Conservation (phyloP, 2,888 invertebrate genomes). For the Steinernema hermaphroditum region DNA sequence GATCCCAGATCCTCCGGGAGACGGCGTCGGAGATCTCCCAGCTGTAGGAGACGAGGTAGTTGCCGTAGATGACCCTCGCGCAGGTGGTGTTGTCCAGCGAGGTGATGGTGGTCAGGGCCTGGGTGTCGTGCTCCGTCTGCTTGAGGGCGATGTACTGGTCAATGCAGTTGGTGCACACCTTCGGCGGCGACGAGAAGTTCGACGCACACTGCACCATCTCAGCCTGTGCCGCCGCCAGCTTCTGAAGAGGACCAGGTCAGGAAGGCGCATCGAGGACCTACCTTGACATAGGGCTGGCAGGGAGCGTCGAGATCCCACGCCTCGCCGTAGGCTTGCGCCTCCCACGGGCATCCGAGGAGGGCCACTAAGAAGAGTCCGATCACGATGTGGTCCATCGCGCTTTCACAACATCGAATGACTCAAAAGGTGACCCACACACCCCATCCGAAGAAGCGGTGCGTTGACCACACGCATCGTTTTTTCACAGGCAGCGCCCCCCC, state of each 20-base stretch:
- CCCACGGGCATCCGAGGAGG: neutral
- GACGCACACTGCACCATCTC: constrained; percentile 58
- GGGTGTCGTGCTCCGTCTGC: constrained; percentile 57
- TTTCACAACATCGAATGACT: neutral
- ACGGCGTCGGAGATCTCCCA: constrained; percentile 55
- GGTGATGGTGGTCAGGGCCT: constrained; percentile 47
- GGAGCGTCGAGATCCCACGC: constrained; percentile 62
- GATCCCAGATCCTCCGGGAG: constrained; percentile 56
- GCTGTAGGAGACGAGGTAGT: constrained; percentile 61
- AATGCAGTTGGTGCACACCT: constrained; percentile 64
- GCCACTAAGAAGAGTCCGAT: neutral
- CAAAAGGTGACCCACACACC: neutral
- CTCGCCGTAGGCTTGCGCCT: neutral
- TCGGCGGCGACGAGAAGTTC: constrained; percentile 62
- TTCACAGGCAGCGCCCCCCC: neutral
- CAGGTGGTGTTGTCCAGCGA: constrained; percentile 58
- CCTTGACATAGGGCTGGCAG: constrained; percentile 59
- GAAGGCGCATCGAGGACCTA: too few relatives aligned
- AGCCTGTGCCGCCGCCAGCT: constrained; percentile 46
- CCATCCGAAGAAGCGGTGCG: neutral
- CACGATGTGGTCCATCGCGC: neutral
- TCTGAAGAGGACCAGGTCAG: constrained; percentile 46
- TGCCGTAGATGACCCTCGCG: constrained; percentile 60
- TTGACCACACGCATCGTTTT: neutral
- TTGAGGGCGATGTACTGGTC: constrained; percentile 59